Evolutionary conservation across 2,113 vertebrate genomes (phyloP).

Genomic region (Dicaeum eximium): DNA sequence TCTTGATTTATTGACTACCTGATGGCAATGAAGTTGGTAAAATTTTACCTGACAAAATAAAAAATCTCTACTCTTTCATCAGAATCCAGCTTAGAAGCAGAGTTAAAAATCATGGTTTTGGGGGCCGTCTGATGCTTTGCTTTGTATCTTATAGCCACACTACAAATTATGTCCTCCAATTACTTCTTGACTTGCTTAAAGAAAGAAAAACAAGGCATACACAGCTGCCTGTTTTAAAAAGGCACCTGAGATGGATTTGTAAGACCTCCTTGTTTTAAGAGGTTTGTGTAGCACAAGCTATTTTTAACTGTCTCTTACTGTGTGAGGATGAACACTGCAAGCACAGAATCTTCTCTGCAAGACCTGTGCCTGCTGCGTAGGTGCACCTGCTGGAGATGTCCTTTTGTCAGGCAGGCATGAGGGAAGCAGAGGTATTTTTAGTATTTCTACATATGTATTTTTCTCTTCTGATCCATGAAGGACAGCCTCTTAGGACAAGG

Average conservation of each 20-base stretch:
- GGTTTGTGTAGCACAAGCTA: background rate
- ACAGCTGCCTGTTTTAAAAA: background rate
- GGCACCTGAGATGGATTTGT: background rate
- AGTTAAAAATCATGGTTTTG: background rate
- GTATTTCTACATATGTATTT: background rate
- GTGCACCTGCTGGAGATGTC: background rate
- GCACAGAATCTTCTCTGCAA: background rate
- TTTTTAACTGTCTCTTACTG: conserved; percentile 1
- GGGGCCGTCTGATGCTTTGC: background rate
- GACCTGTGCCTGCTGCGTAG: background rate
- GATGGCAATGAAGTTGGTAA: background rate
- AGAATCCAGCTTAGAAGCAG: background rate
- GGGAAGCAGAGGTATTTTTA: conserved; percentile 21
- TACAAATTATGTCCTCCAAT: background rate
- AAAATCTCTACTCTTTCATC: background rate
- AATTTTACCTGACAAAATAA: background rate
- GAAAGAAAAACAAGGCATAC: background rate
- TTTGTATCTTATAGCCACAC: background rate
- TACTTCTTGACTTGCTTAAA: background rate
- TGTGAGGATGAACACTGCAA: background rate
- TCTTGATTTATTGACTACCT: background rate
- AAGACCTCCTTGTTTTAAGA: background rate
- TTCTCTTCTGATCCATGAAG: background rate
- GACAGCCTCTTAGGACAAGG: background rate
- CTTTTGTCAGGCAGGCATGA: conserved; percentile 17